A percentile compares a stretch with the other conserved stretches of the same genome.
phyloP scores from a whole-genome alignment of 2,888 invertebrate species.

The Aelia acuminata region DNA sequence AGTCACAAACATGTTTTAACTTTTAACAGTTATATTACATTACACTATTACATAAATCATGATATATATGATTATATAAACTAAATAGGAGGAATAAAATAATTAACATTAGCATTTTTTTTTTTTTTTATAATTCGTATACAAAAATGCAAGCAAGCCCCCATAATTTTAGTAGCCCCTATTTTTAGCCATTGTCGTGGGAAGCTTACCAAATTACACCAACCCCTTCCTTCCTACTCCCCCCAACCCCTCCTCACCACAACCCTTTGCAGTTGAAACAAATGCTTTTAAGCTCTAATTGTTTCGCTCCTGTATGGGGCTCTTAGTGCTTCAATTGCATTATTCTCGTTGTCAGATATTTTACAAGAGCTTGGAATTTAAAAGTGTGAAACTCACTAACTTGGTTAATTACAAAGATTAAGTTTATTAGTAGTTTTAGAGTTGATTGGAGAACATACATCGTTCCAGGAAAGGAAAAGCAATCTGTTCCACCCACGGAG shows the following conservation, averaged over 20 bases:
- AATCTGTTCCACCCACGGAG: not conserved
- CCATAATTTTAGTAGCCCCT: not conserved
- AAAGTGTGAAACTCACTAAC: not conserved
- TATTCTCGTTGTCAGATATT: not conserved
- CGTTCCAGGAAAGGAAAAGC: no score
- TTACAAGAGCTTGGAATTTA: not conserved
- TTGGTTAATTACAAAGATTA: not conserved
- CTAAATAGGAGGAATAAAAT: no score
- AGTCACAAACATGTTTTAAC: no score
- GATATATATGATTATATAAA: no score
- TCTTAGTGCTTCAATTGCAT: not conserved
- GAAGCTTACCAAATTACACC: not conserved
- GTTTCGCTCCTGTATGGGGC: not conserved
- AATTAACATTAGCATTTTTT: no score
- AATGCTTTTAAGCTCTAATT: conserved; percentile 4
- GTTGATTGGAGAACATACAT: no score
- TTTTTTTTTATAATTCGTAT: not conserved
- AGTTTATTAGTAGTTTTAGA: no score
- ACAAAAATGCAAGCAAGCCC: not conserved
- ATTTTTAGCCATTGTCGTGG: not conserved
- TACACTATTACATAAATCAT: no score
- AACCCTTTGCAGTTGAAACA: not conserved
- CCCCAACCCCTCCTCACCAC: no score
- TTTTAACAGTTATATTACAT: no score
- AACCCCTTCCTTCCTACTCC: not conserved